Evolutionary conservation across 1,140 invertebrate genomes (phyloP), one percentile per base, ranked within the genome.

Genomic region (Neodiprion virginianus): DNA sequence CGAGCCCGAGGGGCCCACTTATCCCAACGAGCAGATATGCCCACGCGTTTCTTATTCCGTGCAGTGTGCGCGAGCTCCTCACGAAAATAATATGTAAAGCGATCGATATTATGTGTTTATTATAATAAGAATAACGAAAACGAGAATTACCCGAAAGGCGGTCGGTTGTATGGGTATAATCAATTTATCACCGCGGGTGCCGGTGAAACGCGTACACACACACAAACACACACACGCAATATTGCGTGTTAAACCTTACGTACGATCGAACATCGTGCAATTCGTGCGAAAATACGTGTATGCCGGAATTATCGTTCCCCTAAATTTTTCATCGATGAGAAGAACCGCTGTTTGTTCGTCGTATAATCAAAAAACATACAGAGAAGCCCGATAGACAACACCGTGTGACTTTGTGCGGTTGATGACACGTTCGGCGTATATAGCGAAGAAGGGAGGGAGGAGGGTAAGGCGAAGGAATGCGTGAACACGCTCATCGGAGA

Each of bases 101-200:
- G 28, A 61, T 61, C 53, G 53, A 61, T 61, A 61, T 61, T 61
- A 61, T 61, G 53, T 61, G n/a, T 61, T 61, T 61, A 61, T 61
- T 61, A 61, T 61, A 61, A 61, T 61, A 61, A 40, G 28, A 40
- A 40, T 40, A 40, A 40, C 1, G 28, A 40, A 40, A 40, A 40
- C 28, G 1, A 40, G 28, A 40, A 40, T 40, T 40, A 40, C 28
- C 28, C 53, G 53, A 14, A 12, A 12, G 28, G 53, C 11, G 53
- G 53, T 8, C 11, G 53, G n/a, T 40, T 40, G 28, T 40, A 40
- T 40, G 28, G 28, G 28, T 40, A 40, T 14, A 61, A 61, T 61
- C 53, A 61, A 61, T 61, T 61, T 61, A 61, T 61, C 53, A 61
- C 53, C 53, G 53, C 53, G n/a, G n/a, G 11, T 61, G 53, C 53